Conservation (phyloP, 2,113 vertebrate species). For the Pongo pygmaeus region DNA sequence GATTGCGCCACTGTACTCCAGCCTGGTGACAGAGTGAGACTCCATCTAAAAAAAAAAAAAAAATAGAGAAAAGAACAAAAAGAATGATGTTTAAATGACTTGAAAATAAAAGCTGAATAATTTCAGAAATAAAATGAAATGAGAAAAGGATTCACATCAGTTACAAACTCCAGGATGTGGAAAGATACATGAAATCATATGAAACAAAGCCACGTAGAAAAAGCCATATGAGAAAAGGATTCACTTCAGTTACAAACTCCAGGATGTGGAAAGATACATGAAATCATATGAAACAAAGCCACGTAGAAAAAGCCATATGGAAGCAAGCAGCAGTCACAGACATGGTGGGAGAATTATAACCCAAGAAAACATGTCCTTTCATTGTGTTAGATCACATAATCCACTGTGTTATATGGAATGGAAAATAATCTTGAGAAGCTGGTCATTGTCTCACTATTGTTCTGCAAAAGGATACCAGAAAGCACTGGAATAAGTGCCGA, state of each 20-base stretch:
- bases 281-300: not conserved
- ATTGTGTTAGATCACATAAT: not conserved
- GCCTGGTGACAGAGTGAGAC: no score
- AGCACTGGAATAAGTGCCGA: not conserved
- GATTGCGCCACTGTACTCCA: no score
- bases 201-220: not conserved
- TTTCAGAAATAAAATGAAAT: not conserved
- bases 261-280: not conserved
- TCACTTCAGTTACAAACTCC: not conserved
- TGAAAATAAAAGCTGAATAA: conserved; percentile 10
- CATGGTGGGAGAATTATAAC: not conserved
- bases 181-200: not conserved
- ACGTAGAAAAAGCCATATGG: not conserved
- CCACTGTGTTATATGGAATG: not conserved
- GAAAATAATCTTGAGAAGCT: not conserved
- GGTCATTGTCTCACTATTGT: not conserved
- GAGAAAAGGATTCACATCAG: not conserved
- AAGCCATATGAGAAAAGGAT: not conserved
- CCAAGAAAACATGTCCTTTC: not conserved
- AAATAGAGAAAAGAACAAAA: not conserved
- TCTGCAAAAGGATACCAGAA: not conserved
- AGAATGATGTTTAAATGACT: not conserved
- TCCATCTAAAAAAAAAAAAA: not conserved
- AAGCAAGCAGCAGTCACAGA: not conserved
- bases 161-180: not conserved